Evolutionary conservation across 2,888 invertebrate species (phyloP), one percentile per base, ranked within the genome.

Genomic region (Eucera pruinosa): DNA sequence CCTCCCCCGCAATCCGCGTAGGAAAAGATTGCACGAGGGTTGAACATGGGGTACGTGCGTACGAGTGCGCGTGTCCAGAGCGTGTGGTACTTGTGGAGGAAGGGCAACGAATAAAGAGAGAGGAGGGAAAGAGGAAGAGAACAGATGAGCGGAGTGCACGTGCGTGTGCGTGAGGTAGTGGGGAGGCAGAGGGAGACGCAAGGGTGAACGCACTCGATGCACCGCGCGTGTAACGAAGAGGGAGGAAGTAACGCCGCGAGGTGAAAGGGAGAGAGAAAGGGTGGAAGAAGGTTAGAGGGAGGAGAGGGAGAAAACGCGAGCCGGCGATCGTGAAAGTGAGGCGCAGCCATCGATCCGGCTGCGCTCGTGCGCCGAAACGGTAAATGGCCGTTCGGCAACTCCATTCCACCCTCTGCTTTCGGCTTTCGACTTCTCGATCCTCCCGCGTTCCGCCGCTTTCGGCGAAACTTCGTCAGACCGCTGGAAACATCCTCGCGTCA

Each of bases 151-250:
- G 41, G 36, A 64, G 60, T 43, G 62, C 55, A 64, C 64, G 69
- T 68, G 73, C 77, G 64, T 73, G 62, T 77, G 77, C 73, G 73
- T 73, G 68, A n/a, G 50, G 48, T 47, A 39, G 20, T 30, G 39
- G 55, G 70, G 54, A 27, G 48, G 64, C 43, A n/a, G 33, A 48
- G 47, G 60, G 66, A 60, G 41, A 65, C 52, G 64, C 58, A 76
- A 79, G 82, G 82, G 82, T 82, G 82, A 82, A 82, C 74, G 82
- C 80, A 82, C 82, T 82, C 76, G 80, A 73, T 81, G 76, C 81
- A 72, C 72, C 67, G 48, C 61, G 74, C 52, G 61, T 30, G 43
- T n/a, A n/a, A 52, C 64, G 55, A 7, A 61, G 43, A 43, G 43
- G 15, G 54, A 33, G 61, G 15, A 18, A 15, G 4, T 0, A 18